Evolutionary conservation across 1,140 invertebrate genomes (phyloP).

Genomic region (Ridgeia piscesae): DNA sequence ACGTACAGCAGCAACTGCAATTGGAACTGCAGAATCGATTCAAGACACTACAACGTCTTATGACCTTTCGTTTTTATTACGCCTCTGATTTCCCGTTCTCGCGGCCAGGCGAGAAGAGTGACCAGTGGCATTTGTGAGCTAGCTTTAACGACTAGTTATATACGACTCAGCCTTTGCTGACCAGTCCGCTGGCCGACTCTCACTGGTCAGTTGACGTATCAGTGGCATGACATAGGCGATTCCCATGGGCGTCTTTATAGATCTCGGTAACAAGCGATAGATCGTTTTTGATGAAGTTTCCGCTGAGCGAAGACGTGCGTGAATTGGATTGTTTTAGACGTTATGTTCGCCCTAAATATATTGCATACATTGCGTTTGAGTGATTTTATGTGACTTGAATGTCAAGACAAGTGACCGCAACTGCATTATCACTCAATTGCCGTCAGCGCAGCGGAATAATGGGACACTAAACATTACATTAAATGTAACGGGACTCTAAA

Average conservation of each 20-base stretch:
- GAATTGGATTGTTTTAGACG: neutral
- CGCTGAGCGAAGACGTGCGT: neutral
- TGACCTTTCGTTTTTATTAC: neutral
- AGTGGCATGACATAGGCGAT: neutral
- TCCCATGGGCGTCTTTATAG: neutral
- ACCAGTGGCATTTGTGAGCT: neutral
- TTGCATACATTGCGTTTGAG: neutral
- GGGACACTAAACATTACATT: no score
- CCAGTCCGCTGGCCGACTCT: neutral
- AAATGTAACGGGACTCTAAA: no score
- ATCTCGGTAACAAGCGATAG: neutral
- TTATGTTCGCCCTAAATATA: neutral
- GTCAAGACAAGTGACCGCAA: neutral
- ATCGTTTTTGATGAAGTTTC: neutral
- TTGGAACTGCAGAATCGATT: no score
- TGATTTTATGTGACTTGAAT: neutral
- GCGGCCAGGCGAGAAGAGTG: neutral
- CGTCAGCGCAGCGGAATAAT: neutral
- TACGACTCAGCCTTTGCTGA: neutral
- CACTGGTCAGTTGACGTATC: neutral
- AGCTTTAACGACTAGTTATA: neutral
- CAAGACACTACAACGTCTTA: no score
- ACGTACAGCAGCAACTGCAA: neutral
- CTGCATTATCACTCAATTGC: neutral
- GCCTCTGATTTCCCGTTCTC: neutral